Base-by-base conservation (phyloP, 2,797 vertebrate genomes). In the Lophius americanus region DNA sequence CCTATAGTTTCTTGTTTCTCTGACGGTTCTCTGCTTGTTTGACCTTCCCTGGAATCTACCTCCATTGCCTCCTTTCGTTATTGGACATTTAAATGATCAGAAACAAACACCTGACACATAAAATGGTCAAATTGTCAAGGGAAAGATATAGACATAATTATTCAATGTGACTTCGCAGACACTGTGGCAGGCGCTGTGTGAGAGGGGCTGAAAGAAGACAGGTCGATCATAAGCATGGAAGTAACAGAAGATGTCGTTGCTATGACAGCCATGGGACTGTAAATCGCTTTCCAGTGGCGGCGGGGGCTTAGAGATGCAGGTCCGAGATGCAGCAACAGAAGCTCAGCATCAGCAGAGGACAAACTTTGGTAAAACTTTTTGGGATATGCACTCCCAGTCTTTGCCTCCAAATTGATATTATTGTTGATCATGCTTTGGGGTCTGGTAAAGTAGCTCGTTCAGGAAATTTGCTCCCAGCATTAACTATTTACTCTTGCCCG, bases 91-190 rank as follows among this genome's bases (percentile, higher is more conserved):
- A 6, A 14, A 5, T 8, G 2, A 33, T 9, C 14, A 6, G 5
- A 4, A 13, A 5, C 1, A n/a, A 5, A 7, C 8, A 6, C n/a
- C 39, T 67, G 64, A 54, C 53, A 77, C 62, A 70, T 6, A 54
- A 78, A 50, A 9, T 39, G 51, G 41, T 68, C 33, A 41, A 56
- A 60, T 54, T 57, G 7, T 38, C 47, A 7, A 5, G 49, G 43
- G 43, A 44, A 7, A 7, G 37, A 38, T 38, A 38, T 79, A 68
- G 76, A 79, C 75, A 82, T 79, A 70, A 88, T 78, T 44, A 65
- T 81, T 83, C 64, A 81, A 88, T 83, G 71, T 52, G 53, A 77
- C 68, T 75, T 68, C 59, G 73, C 60, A 60, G 71, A 73, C 78
- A 83, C 85, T 64, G 65, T 85, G 68, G 51, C 55, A 7, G 64